Conservation (phyloP, 2,797 vertebrate species). For the Acipenser transmontanus region DNA sequence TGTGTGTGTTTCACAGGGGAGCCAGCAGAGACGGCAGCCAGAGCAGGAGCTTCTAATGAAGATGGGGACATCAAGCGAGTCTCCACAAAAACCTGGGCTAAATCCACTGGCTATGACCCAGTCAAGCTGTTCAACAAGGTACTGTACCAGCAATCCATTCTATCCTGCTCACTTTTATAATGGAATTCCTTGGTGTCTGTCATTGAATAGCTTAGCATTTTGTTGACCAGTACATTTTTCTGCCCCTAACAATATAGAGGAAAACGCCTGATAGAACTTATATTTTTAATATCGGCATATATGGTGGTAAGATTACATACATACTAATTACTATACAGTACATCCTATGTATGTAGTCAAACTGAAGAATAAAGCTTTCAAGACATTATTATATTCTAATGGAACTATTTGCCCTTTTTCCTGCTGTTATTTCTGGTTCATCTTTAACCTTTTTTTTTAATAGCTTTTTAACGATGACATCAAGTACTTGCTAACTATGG, state of each 20-base stretch:
- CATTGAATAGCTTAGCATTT: neutral
- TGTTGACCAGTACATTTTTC: neutral
- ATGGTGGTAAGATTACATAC: neutral
- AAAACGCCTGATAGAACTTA: neutral
- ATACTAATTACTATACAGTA: neutral
- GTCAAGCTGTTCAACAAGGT: constrained; percentile 97
- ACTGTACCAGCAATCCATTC: neutral
- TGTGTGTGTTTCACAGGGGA: constrained; percentile 70
- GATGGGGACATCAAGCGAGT: constrained; percentile 91
- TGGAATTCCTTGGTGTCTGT: neutral
- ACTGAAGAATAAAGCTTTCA: no score
- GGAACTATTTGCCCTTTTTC: no score
- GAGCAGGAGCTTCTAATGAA: constrained; percentile 80
- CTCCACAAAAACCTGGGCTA: constrained; percentile 94
- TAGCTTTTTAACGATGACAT: constrained; percentile 98
- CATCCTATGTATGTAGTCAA: neutral
- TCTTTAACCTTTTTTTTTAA: neutral
- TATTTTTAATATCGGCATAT: neutral
- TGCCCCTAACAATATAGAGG: neutral
- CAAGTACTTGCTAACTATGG: constrained; percentile 92
- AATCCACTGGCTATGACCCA: constrained; percentile 84
- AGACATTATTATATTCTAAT: no score
- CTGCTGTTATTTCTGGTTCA: no score
- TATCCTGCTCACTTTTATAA: neutral
- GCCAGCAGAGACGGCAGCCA: constrained; percentile 76